Base-by-base conservation (phyloP, 2,888 invertebrate species). In the Leptothorax acervorum region DNA sequence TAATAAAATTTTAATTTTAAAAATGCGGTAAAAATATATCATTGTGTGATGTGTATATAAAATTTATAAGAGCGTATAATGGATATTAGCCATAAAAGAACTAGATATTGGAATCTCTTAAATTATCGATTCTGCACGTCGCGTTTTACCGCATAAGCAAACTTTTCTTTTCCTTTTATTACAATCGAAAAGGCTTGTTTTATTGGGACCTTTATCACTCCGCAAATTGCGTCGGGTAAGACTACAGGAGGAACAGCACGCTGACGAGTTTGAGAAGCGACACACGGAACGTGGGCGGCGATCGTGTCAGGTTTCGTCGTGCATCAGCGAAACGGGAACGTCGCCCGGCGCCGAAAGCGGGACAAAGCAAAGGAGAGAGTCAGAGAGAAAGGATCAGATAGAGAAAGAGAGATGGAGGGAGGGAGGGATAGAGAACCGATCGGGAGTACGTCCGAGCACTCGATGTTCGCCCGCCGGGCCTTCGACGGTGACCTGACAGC, bases 301-400 rank as follows among this genome's bases (percentile, higher is more conserved):
- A 81, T 48, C 73, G 79, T 79, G 73, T 81, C 79, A 73, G 60
- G 8, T 81, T 81, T 60, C 79, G 35, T 60, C 60, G 79, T 48
- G 79, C 60, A 81, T 81, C 79, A 81, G 79, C 79, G 60, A 81
- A 81, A 81, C 79, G 48, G 73, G 60, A 60, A 60, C 60, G 79
- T 39, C 48, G 39, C 18, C 45, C 42, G 48, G 57, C 23, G 71
- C 60, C 74, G 18, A 73, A 60, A 81, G 48, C 73, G 18, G 73
- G 39, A 81, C 60, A 73, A 81, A 81, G 73, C 60, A 73, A 81
- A 81, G 73, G 60, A 48, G 35, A 60, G 57, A 35, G 12, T 35
- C 39, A 23, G 39, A 71, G 18, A 28, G 73, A 66, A 18, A 23
- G n/a, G 39, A 42, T 65, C 12, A 23, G 12, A 62, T 11, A 28